phyloP scores from a whole-genome alignment of 2,888 invertebrate genomes.

The Caenorhabditis sp. region DNA sequence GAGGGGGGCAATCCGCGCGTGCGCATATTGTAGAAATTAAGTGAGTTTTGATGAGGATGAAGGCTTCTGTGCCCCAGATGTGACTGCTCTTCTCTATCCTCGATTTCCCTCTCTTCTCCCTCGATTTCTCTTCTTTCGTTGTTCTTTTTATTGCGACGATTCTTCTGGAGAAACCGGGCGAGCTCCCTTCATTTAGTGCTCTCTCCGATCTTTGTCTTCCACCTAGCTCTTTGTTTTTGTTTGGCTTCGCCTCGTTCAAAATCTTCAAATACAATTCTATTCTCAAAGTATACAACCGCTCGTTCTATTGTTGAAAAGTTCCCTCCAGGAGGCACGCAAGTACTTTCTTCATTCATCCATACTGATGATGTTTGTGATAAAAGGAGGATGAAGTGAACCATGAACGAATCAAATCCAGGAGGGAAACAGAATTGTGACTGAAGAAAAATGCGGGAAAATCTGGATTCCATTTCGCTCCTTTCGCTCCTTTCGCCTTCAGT shows the following conservation, averaged over 20 bases:
- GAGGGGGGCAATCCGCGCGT: no score
- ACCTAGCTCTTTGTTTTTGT: slow-evolving; percentile 28
- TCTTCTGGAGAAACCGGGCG: neutral
- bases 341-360: slow-evolving; percentile 26
- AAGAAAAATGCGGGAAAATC: slow-evolving; percentile 27
- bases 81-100: slow-evolving; percentile 16
- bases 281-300: no score
- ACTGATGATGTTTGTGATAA: slow-evolving; percentile 21
- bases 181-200: slow-evolving; percentile 41
- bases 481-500: neutral
- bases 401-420: no score
- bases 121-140: slow-evolving; percentile 24
- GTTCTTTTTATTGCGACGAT: slow-evolving; percentile 47
- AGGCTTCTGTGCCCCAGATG: slow-evolving; percentile 29
- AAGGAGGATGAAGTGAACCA: slow-evolving; percentile 39
- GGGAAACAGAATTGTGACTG: no score
- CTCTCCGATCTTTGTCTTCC: slow-evolving; percentile 9
- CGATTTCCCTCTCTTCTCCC: slow-evolving; percentile 2
- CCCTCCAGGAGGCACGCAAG: no score
- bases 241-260: slow-evolving; percentile 1
- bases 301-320: no score
- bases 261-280: no score
- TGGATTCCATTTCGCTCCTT: slow-evolving; percentile 21
- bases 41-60: slow-evolving; percentile 29
- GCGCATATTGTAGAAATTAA: slow-evolving; percentile 37